Conservation (phyloP, 2,113 vertebrate genomes). For the Loxodonta africana region DNA sequence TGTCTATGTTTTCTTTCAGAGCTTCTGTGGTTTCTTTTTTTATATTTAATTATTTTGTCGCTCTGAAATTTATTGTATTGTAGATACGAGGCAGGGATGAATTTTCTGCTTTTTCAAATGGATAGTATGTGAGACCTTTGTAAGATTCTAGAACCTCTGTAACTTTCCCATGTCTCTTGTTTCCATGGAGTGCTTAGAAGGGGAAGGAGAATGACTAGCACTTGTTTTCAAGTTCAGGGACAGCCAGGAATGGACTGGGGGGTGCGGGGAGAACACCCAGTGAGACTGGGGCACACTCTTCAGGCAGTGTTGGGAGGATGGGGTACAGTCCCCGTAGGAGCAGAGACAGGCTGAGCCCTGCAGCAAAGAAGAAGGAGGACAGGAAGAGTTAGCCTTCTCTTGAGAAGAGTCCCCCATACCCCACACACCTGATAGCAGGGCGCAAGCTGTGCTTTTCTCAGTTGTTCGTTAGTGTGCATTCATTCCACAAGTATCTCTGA, state of each 20-base stretch:
- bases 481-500: background rate
- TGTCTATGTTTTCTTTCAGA: background rate
- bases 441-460: background rate
- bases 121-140: background rate
- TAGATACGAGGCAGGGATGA: background rate
- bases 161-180: background rate
- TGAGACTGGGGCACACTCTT: background rate
- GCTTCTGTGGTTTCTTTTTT: background rate
- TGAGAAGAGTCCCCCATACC: background rate
- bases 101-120: background rate
- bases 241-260: background rate
- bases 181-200: background rate
- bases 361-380: background rate
- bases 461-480: background rate
- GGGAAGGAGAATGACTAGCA: background rate
- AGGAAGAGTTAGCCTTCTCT: background rate
- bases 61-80: background rate
- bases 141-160: background rate
- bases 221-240: background rate
- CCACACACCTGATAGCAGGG: accelerated
- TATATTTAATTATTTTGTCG: background rate
- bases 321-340: background rate
- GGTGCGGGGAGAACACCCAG: background rate
- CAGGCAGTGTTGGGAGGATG: background rate
- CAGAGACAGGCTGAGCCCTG: background rate